A percentile compares a stretch with the other conserved stretches of the same genome.
phyloP scores from a whole-genome alignment of 2,797 vertebrate genomes.

The Chiloscyllium punctatum region DNA sequence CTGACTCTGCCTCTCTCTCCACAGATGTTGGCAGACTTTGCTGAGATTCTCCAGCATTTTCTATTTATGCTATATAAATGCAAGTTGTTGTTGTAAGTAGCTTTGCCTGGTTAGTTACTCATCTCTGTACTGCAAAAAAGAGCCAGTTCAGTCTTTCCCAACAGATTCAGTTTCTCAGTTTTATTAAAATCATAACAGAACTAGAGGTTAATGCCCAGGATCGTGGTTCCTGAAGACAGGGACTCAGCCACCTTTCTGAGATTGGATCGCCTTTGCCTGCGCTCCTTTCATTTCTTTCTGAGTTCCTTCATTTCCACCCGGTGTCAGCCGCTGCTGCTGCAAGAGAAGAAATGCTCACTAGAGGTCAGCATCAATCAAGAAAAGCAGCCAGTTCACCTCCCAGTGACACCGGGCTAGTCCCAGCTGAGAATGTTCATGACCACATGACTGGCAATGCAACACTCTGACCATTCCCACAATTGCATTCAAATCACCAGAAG shows the following conservation, averaged over 20 bases:
- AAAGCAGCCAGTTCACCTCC: neutral
- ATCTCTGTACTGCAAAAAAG: too few relatives aligned
- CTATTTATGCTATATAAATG: neutral
- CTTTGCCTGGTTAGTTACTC: too few relatives aligned
- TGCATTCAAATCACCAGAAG: neutral
- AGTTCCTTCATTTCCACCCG: neutral
- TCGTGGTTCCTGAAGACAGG: neutral
- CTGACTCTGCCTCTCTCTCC: too few relatives aligned
- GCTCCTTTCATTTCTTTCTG: neutral
- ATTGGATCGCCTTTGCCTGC: neutral
- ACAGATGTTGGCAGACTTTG: too few relatives aligned
- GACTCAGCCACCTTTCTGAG: neutral
- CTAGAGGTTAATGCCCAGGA: neutral
- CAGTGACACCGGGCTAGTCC: neutral
- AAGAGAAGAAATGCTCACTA: neutral
- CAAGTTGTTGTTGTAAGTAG: neutral
- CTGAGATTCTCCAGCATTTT: too few relatives aligned
- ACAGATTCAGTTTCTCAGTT: neutral
- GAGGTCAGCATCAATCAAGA: neutral
- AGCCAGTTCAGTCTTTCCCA: neutral
- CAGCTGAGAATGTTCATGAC: neutral
- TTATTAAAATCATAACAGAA: neutral
- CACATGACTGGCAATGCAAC: neutral
- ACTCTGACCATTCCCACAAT: neutral
- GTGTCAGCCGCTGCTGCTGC: neutral